These are phyloP conservation scores for Azorinus chamasolen DNA, from an alignment of 2,888 invertebrate species.

Conservation along the genomic window DNA sequence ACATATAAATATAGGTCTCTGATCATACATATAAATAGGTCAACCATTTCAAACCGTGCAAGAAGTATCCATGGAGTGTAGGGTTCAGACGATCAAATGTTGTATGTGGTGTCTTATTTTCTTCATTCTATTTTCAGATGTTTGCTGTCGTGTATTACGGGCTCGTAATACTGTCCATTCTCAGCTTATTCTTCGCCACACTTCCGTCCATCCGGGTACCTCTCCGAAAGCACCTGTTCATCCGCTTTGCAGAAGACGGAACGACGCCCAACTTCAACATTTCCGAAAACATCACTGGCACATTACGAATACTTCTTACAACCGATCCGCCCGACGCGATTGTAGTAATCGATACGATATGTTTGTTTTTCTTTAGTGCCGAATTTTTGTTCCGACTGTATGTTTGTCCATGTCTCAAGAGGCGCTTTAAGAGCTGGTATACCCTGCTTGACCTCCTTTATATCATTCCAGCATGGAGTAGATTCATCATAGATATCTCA, in stretches of 20 bases:
- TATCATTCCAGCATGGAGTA: constrained; percentile 67
- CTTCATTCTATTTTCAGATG: constrained; percentile 74
- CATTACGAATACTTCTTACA: constrained; percentile 52
- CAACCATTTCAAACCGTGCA: no score
- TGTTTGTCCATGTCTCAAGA: constrained; percentile 60
- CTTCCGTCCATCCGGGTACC: constrained; percentile 68
- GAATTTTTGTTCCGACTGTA: constrained; percentile 68
- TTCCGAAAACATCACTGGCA: constrained; percentile 38
- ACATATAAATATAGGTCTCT: no score
- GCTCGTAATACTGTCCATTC: constrained; percentile 70
- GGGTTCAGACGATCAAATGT: no score
- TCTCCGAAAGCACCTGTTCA: constrained; percentile 29
- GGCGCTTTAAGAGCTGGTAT: constrained; percentile 55
- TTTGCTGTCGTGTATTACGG: constrained; percentile 72
- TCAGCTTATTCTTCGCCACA: constrained; percentile 71
- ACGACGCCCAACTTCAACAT: constrained; percentile 22
- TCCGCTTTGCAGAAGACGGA: constrained; percentile 32
- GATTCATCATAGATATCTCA: constrained; percentile 55
- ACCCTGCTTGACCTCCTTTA: constrained; percentile 69
- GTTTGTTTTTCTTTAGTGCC: constrained; percentile 68
- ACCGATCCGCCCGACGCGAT: constrained; percentile 67
- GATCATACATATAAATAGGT: no score
- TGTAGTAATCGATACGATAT: constrained; percentile 58
- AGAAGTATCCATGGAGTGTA: no score
- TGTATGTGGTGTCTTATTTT: no score